Base-by-base conservation (phyloP, 2,113 vertebrate species). In the Barnardius zonarius region DNA sequence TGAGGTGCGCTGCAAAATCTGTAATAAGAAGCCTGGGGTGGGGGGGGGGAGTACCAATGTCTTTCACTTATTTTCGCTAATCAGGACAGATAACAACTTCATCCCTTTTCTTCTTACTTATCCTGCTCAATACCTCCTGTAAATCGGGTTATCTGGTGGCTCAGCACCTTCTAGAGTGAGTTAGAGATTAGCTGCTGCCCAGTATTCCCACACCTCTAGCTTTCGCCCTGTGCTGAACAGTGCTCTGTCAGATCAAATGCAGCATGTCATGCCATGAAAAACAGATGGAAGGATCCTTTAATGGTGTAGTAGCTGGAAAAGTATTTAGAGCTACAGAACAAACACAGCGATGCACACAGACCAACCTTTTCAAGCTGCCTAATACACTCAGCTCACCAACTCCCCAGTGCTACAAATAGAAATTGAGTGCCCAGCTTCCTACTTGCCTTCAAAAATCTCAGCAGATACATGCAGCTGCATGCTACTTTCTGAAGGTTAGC, bases 401-500 rank as follows among this genome's bases (percentile, higher is more conserved):
- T 79, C 20, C n/a, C 19, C 78, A 64, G 18, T 3, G 61, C 35
- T 61, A 55, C 72, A 55, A 49, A 70, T 3, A 75, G 77, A 78
- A 83, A 70, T 7, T 31, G 37, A 68, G 30, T 5, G 23, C 52
- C 80, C 72, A 54, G 54, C 13, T 49, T 66, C 33, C 52, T 59
- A 14, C 68, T 76, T 3, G 15, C 68, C 63, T 67, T 19, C 52
- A 4, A 9, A 43, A 5, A n/a, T 10, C 78, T 76, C 66, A 52
- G 33, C 57, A 14, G 4, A 44, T 17, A 14, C 37, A 39, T 0
- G 7, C 13, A 46, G n/a, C 8, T 24, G 8, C 0, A 0, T 12
- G 70, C 4, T 18, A 14, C 37, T 62, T 70, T 43, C 73, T n/a
- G 27, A 9, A 35, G 49, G 61, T 13, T 66, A 55, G 18, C 27